Conservation (phyloP, 2,113 vertebrate genomes). For the Ovis canadensis region DNA sequence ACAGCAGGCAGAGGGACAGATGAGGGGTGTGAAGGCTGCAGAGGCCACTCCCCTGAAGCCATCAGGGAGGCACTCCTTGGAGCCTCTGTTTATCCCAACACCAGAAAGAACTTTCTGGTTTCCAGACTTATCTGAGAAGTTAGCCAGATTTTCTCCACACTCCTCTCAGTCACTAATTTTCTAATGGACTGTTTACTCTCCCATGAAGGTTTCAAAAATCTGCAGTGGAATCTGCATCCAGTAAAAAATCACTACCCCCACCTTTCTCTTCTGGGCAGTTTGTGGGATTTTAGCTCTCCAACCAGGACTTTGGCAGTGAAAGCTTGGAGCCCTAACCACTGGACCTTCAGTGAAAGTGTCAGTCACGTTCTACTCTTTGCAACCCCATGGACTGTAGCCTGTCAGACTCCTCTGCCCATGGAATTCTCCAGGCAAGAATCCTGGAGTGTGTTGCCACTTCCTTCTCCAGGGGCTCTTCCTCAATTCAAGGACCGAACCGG, state of each 20-base stretch:
- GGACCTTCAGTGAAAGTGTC: neutral
- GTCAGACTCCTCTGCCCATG: neutral
- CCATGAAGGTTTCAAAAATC: neutral
- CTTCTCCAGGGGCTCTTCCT: neutral
- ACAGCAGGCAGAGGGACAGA: neutral
- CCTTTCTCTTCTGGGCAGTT: neutral
- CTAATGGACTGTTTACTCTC: neutral
- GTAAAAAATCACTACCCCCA: neutral
- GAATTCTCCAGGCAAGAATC: neutral
- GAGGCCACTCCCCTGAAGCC: neutral
- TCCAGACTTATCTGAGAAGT: neutral
- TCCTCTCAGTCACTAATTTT: neutral
- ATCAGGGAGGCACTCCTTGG: neutral
- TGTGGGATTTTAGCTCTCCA: neutral
- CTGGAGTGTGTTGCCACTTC: neutral
- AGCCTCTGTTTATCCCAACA: neutral
- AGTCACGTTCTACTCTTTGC: neutral
- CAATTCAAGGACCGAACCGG: neutral
- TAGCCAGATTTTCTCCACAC: neutral
- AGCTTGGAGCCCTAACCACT: neutral
- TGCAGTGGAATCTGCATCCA: neutral
- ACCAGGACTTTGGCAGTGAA: neutral
- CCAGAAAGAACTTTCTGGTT: neutral
- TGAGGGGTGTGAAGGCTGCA: neutral
- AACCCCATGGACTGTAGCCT: neutral